Base-by-base conservation (phyloP, 2,113 vertebrate species). In the Grammomys surdaster region DNA sequence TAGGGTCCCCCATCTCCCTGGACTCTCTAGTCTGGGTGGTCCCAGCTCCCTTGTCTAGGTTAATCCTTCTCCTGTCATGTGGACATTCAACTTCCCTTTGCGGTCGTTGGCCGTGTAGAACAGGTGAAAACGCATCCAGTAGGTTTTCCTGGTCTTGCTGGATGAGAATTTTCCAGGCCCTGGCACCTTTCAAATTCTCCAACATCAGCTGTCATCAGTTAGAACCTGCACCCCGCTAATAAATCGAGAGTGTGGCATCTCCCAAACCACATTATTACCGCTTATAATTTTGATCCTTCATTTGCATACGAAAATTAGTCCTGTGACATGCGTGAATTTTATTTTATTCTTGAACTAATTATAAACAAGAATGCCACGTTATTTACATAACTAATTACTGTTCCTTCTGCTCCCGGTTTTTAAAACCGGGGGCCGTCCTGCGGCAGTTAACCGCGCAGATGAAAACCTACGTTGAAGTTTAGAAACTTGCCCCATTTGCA, bases 311-410 rank as follows among this genome's bases (percentile, higher is more conserved):
- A 99, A 99, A 99, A 99, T 99, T 98, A 99, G 99, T 99, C 99
- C 99, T 99, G 99, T 99, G 99, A 99, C 99, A 99, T 99, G 99
- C 99, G 97, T 99, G 99, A 98, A 99, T 99, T 99, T 99, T 98
- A 98, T 98, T 98, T 98, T 98, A 98, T 98, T 99, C 99, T 99
- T 98, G 99, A 99, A 99, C 99, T 99, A 99, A 99, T 99, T 99
- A 99, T 99, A 99, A 99, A 99, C 99, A 99, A 99, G 99, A 99
- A 99, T 99, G 99, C 99, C 99, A 99, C 99, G 99, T 99, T 99
- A 99, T 99, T 99, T 99, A 99, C 99, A 99, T 99, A 99, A 99
- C 99, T 99, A 99, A 99, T 99, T 99, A 99, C 99, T 99, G 99
- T 99, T 99, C 99, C 99, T 99, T 99, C 99, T 99, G 99, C 99